Base-by-base conservation (phyloP, 2,113 vertebrate species). In the Ammodytes marinus region DNA sequence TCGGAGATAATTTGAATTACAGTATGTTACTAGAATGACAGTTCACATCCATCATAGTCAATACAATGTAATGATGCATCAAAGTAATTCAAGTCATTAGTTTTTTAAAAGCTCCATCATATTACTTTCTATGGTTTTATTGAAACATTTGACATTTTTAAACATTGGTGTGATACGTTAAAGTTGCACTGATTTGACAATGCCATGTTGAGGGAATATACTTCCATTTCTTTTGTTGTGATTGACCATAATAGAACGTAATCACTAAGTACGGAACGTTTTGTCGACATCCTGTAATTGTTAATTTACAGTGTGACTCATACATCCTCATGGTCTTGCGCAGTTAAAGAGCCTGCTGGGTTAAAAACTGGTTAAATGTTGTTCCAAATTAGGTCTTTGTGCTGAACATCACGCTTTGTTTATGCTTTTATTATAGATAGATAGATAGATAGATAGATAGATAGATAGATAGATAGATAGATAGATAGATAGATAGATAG, bases 281-380 rank as follows among this genome's bases (percentile, higher is more conserved):
- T 45, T 27, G 39, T 40, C 39, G 12, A 59, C 80, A 71, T 77
- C 74, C 80, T 77, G 67, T 66, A 40, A 77, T 77, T 71, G 67
- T 82, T 52, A 37, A 10, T 76, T 58, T 65, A 70, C 14, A 14
- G 17, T 15, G 15, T 77, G 80, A 77, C 39, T 77, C 80, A 70
- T 76, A n/a, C 66, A 57, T 70, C 72, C 72, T 69, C 9, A n/a
- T 39, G 14, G 35, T 49, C 43, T 50, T 14, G 3, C 17, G 54
- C 8, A 27, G 12, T 64, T 50, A 43, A 14, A 46, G 19, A 54
- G 57, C 49, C 66, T 11, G 7, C 66, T 11, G 7, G 2, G 8
- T 47, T 63, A 40, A 54, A 42, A 15, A 42, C 15, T 69, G 49
- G 13, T 37, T 42, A 64, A 64, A 57, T 43, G 9, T 65, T 72